A percentile compares a stretch with the other conserved stretches of the same genome.
Evolutionary conservation across 2,888 invertebrate genomes (phyloP).

Genomic region (Syritta pipiens): DNA sequence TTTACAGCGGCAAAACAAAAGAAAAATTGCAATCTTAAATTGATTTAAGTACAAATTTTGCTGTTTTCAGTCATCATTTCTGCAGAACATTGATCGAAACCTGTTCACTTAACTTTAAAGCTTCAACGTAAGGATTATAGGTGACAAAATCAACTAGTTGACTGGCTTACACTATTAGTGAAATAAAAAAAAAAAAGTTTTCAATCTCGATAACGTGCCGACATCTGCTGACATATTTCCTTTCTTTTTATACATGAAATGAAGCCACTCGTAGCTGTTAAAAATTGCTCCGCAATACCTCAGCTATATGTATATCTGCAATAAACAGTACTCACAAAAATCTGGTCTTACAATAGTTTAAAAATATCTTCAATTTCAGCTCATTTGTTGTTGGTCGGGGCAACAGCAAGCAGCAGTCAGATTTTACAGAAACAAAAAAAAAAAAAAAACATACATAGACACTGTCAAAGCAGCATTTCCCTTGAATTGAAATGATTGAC

Average conservation of each 20-base stretch:
- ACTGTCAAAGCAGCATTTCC: conserved; percentile 38
- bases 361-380: conserved; percentile 63
- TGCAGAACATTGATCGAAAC: too few relatives aligned
- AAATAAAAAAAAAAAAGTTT: conserved; percentile 25
- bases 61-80: too few relatives aligned
- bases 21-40: too few relatives aligned
- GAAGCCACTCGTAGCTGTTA: conserved; percentile 9
- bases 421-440: too few relatives aligned
- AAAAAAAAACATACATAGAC: conserved; percentile 26
- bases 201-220: conserved; percentile 20
- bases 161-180: too few relatives aligned
- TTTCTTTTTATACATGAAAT: conserved; percentile 26
- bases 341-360: conserved; percentile 47
- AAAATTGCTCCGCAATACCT: conserved; percentile 34
- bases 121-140: too few relatives aligned
- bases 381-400: conserved; percentile 56
- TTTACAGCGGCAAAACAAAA: too few relatives aligned
- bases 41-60: too few relatives aligned
- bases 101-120: too few relatives aligned
- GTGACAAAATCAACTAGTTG: too few relatives aligned
- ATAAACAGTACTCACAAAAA: neutral
- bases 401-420: conserved; percentile 26
- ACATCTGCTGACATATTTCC: conserved; percentile 1
- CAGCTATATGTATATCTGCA: too few relatives aligned
- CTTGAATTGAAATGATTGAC: conserved; percentile 58